phyloP scores from a whole-genome alignment of 2,888 invertebrate genomes.

The Cosmia trapezina region DNA sequence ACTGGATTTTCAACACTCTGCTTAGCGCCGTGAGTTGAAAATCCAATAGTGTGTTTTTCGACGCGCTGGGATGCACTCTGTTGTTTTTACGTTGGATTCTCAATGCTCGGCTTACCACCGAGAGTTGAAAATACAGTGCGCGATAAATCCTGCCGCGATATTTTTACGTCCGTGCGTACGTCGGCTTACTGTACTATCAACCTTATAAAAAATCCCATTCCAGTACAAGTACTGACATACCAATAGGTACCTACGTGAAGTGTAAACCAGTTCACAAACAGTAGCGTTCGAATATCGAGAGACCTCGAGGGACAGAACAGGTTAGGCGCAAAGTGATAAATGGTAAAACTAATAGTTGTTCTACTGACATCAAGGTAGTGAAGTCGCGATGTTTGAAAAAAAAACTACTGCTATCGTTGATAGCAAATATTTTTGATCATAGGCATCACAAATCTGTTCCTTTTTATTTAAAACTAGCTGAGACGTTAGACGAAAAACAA shows the following conservation, averaged over 20 bases:
- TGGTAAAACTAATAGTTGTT: conserved; percentile 60
- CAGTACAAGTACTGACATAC: background rate
- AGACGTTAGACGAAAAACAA: too few relatives aligned
- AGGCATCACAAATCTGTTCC: background rate
- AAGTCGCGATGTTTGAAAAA: conserved; percentile 2
- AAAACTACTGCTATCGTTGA: background rate
- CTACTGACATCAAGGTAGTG: conserved; percentile 15
- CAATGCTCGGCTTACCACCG: too few relatives aligned
- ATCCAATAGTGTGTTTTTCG: too few relatives aligned
- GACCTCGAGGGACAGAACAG: conserved; percentile 60
- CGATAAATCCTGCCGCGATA: too few relatives aligned
- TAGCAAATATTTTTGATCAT: background rate
- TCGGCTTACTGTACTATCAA: background rate
- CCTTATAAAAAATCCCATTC: background rate
- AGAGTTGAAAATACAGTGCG: too few relatives aligned
- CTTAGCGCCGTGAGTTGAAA: too few relatives aligned
- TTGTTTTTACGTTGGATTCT: too few relatives aligned
- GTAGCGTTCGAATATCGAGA: conserved; percentile 50
- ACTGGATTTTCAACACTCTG: too few relatives aligned
- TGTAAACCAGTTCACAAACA: conserved; percentile 71
- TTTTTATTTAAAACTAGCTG: background rate
- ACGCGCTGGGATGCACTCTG: too few relatives aligned
- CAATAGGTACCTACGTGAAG: conserved; percentile 39
- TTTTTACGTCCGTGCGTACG: too few relatives aligned
- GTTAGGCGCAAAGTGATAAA: conserved; percentile 65